phyloP scores from a whole-genome alignment of 2,113 vertebrate genomes.

The Scytalopus superciliaris region DNA sequence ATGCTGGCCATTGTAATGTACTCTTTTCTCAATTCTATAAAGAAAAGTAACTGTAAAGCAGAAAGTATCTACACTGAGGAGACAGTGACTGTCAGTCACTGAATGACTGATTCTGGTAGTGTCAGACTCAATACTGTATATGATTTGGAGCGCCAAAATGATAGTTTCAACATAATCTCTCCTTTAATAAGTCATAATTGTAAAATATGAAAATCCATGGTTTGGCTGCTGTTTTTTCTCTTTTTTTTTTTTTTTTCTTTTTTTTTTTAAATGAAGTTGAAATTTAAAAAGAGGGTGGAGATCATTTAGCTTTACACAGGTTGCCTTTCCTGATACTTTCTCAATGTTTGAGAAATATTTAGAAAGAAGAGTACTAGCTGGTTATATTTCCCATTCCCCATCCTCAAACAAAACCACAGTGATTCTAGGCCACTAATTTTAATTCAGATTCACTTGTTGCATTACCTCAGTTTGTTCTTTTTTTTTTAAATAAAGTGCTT shows the following conservation, averaged over 20 bases:
- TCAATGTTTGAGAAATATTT: background rate
- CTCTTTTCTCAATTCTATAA: background rate
- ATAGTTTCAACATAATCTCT: background rate
- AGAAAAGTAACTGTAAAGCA: background rate
- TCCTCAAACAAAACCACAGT: background rate
- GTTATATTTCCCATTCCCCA: background rate
- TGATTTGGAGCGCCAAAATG: background rate
- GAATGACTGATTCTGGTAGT: background rate
- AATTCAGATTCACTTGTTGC: background rate
- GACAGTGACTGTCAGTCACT: background rate
- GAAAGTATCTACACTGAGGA: background rate
- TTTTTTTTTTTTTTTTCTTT: background rate
- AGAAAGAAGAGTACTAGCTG: background rate
- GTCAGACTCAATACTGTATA: background rate
- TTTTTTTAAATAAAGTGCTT: background rate
- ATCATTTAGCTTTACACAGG: background rate
- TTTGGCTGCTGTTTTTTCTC: background rate
- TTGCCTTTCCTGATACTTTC: background rate
- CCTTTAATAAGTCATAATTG: background rate
- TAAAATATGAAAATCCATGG: background rate
- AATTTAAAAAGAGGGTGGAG: background rate
- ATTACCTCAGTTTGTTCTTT: background rate
- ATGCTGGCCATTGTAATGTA: background rate
- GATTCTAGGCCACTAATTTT: background rate
- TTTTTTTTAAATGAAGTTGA: background rate